Base-by-base conservation (phyloP, 92 coral and sea anemone species). In the Diadumene lineata region DNA sequence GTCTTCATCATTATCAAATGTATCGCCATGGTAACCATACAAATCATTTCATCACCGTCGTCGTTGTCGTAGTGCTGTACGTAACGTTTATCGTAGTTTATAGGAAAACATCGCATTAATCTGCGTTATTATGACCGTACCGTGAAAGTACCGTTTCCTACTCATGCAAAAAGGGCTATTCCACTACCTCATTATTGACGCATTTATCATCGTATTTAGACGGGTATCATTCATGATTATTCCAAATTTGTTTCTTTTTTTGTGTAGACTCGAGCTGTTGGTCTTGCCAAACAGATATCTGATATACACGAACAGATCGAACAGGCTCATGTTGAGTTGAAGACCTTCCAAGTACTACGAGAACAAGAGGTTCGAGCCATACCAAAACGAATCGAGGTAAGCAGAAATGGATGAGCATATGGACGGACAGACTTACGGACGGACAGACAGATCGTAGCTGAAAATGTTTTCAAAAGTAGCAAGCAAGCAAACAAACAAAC, bases 281-380 rank as follows among this genome's bases (percentile, higher is more conserved):
- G 98, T 0, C 69, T 94, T 51, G 86, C 93, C 33, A 94, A 94
- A 50, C 98, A 94, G 78, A 77, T 94, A 28, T 84, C 86, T 7
- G 98, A 94, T 71, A 79, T 82, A 15, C 96, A 89, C 64, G 98
- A 94, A 62, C 98, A 92, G 80, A 84, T 94, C 3, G 98, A 94
- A 58, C 98, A 94, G 68, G 78, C 89, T 0, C 90, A 94, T 62
- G 92, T 88, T 19, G 98, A 94, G 86, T 86, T 86, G 80, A 87
- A 85, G 70, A 94, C 98, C 1, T 94, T 94, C 75, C 92, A 88
- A 53, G 91, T 89, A 10, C 81, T 94, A 51, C 85, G 92, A 70
- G 87, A 83, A 4, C 96, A 94, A 63, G 98, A 94, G 65, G 78
- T 74, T 19, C 79, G 82, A 34, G 89, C 98, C 11, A 94, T 94